Percentiles rank a stretch among this genome's conserved stretches.
phyloP scores from a whole-genome alignment of 2,797 vertebrate species.

The Cephalopachus bancanus region DNA sequence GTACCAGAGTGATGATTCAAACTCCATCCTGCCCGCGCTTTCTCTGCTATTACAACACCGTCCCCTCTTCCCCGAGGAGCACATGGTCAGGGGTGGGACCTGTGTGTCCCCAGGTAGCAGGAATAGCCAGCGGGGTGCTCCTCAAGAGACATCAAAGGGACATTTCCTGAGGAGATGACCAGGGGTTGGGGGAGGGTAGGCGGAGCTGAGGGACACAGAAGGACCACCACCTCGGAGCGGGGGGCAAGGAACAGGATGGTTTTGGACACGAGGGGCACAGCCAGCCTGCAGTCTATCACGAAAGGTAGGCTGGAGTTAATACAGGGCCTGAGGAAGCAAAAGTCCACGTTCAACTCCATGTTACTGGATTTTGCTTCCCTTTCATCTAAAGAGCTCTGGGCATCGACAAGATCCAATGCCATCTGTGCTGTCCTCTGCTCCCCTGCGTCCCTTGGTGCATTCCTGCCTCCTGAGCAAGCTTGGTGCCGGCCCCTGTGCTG shows the following conservation, averaged over 20 bases:
- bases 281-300: not conserved
- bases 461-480: not conserved
- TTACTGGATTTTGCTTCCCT: not conserved
- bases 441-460: no score
- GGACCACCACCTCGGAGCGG: not conserved
- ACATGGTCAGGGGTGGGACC: not conserved
- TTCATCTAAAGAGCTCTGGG: not conserved
- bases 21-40: not conserved
- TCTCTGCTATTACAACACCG: fast-evolving
- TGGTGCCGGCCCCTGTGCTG: not conserved
- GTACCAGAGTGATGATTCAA: not conserved
- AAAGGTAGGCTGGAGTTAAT: not conserved
- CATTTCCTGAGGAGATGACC: not conserved
- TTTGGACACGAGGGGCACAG: not conserved
- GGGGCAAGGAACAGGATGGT: not conserved
- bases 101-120: not conserved
- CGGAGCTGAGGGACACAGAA: not conserved
- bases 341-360: not conserved
- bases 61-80: no score
- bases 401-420: not conserved
- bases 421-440: not conserved
- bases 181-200: no score
- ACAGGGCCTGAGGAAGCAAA: not conserved
- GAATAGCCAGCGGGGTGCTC: no score
- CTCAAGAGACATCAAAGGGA: not conserved